These are phyloP conservation scores for Eulacestoma nigropectus DNA, from an alignment of 2,113 vertebrate genomes.

Conservation along the genomic window DNA sequence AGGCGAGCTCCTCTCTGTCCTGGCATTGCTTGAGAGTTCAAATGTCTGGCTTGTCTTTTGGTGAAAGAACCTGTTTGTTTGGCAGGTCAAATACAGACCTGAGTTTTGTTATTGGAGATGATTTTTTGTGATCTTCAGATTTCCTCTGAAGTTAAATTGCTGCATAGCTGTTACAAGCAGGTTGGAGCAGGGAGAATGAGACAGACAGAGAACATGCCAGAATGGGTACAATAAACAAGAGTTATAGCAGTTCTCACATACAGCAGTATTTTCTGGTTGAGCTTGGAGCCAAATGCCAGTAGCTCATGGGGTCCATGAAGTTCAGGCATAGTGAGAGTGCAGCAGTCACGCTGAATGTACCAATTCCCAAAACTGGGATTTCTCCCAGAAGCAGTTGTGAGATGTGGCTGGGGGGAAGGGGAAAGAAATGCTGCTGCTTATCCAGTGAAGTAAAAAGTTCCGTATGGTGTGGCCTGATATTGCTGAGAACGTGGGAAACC, in stretches of 20 bases:
- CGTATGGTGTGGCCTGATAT: neutral
- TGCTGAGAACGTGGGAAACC: neutral
- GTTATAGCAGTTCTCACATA: neutral
- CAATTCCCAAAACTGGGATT: neutral
- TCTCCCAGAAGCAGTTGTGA: neutral
- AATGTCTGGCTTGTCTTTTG: neutral
- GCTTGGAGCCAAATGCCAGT: neutral
- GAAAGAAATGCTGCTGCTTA: neutral
- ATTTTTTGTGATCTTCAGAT: neutral
- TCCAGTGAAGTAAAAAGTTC: neutral
- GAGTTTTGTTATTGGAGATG: neutral
- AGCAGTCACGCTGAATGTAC: neutral
- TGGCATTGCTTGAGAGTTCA: neutral
- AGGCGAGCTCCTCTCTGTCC: neutral
- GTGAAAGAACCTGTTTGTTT: neutral
- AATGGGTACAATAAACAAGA: neutral
- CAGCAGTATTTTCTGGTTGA: neutral
- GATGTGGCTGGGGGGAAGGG: neutral
- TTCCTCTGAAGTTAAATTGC: neutral
- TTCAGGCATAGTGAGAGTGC: neutral
- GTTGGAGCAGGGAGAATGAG: neutral
- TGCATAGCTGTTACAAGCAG: neutral
- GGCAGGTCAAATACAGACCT: neutral
- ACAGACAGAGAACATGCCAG: neutral
- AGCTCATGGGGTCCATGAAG: neutral